phyloP scores from a whole-genome alignment of 2,113 vertebrate genomes.

The Telmatochromis sp. region DNA sequence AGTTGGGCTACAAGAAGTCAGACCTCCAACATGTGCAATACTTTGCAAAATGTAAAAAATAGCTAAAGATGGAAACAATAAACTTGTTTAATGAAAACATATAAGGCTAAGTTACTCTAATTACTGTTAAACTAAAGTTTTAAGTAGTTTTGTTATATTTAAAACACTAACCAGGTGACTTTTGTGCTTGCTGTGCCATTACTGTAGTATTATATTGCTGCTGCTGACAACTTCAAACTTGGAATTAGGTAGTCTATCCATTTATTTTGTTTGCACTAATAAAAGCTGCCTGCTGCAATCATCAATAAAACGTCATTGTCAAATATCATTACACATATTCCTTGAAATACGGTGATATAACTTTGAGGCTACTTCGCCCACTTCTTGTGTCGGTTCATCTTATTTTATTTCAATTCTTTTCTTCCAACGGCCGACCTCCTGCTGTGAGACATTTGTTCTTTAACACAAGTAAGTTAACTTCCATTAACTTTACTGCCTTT shows the following conservation, averaged over 20 bases:
- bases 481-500: background rate
- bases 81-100: background rate
- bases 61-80: background rate
- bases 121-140: background rate
- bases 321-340: background rate
- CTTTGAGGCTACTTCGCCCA: background rate
- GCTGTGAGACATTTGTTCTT: background rate
- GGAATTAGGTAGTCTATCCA: background rate
- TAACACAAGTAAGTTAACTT: background rate
- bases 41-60: background rate
- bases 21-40: background rate
- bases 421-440: rapidly evolving
- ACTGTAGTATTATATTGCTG: background rate
- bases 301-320: rapidly evolving
- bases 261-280: background rate
- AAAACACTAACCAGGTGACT: background rate
- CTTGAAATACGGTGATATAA: background rate
- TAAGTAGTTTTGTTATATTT: background rate
- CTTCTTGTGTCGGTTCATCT: background rate
- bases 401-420: background rate
- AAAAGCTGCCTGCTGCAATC: background rate
- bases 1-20: background rate
- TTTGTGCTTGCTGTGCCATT: background rate
- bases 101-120: background rate
- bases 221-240: background rate